Evolutionary conservation across 2,888 invertebrate genomes (phyloP).

Genomic region (Drosophila subsilvestris): DNA sequence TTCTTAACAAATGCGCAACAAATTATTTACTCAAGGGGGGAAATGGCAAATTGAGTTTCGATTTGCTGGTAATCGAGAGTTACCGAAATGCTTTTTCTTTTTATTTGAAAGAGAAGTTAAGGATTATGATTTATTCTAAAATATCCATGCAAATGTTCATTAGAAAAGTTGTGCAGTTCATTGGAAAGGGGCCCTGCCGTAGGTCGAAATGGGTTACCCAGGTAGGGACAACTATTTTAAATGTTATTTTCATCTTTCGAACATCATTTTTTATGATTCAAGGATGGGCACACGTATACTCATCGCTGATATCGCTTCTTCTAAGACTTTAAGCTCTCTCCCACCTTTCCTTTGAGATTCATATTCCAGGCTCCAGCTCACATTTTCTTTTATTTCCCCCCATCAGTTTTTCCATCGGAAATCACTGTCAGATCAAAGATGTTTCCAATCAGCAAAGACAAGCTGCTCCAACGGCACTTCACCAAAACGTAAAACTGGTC

Average conservation of each 20-base stretch:
- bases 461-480: background rate
- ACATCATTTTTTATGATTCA: too few species aligned
- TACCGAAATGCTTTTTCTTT: background rate
- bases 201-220: background rate
- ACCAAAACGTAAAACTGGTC: background rate
- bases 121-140: background rate
- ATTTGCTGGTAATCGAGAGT: constrained; percentile 22
- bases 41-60: constrained; percentile 42
- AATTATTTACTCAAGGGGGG: constrained; percentile 54
- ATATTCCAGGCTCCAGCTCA: background rate
- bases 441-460: constrained; percentile 4
- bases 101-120: too few species aligned
- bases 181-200: background rate
- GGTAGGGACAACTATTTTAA: too few species aligned
- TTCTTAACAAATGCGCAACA: constrained; percentile 59
- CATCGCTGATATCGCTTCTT: too few species aligned
- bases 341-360: background rate
- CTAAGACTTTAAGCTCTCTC: too few species aligned
- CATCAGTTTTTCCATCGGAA: background rate
- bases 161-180: too few species aligned
- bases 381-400: background rate
- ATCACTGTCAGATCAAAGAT: background rate
- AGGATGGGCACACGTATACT: too few species aligned
- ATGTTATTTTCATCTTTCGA: too few species aligned
- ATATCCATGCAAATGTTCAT: background rate